Evolutionary conservation across 2,797 vertebrate species (phyloP).

Genomic region (Loriculus beryllinus): DNA sequence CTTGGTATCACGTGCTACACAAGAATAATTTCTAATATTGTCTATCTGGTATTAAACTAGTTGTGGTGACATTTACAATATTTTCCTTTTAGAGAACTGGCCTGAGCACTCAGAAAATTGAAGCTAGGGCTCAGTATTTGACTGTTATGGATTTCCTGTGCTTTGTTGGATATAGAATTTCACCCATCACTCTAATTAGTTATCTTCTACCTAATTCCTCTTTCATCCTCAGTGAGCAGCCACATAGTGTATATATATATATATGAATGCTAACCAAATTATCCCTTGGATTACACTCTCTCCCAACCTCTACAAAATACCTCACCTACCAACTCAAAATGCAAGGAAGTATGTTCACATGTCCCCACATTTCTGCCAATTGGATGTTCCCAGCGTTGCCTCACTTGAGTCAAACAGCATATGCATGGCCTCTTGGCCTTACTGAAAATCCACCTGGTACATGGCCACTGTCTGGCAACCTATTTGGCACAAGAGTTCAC

Average conservation of each 20-base stretch:
- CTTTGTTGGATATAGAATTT: not conserved
- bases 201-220: not conserved
- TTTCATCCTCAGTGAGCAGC: not conserved
- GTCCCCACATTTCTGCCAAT: not conserved
- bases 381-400: fast-evolving
- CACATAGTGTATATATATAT: not conserved
- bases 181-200: slow-evolving; percentile 9
- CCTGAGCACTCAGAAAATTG: slow-evolving; percentile 22
- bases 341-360: not conserved
- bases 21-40: slow-evolving; percentile 4
- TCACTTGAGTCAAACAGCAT: fast-evolving
- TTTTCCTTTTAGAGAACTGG: not conserved
- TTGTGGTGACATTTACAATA: not conserved
- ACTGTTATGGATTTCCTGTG: not conserved
- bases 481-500: not conserved
- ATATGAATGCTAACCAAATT: not conserved
- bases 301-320: not conserved
- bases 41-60: not conserved
- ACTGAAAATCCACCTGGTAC: not conserved
- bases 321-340: not conserved
- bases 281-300: not conserved
- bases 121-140: not conserved
- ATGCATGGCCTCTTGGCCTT: not conserved
- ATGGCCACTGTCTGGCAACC: not conserved
- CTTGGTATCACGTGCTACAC: not conserved